Evolutionary conservation across 2,797 vertebrate species (phyloP), one percentile per base, ranked within the genome.

Genomic region (Pipistrellus pipistrellus): DNA sequence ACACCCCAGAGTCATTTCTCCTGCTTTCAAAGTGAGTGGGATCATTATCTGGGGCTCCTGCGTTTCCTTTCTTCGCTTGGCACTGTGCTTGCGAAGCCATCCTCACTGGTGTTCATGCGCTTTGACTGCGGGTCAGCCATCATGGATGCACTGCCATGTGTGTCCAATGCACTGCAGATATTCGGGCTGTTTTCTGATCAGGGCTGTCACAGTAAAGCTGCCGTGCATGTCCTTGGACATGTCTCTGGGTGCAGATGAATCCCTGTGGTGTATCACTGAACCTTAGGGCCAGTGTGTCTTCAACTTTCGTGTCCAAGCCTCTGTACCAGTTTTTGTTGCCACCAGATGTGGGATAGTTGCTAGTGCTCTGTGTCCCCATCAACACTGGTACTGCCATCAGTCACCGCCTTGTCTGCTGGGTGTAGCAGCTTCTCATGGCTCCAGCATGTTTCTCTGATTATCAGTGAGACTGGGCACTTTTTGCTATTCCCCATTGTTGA

Each of bases 171-270:
- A 1, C 9, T 4, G 17, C 10, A 20, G 23, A 1, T 30, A 1
- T 25, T 6, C 0, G 32, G 18, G 8, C 30, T 14, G 27, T 32
- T 20, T 35, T 30, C 27, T 41, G 4, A 23, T 23, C 21, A 2
- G 32, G 68, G 21, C 46, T 20, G 10, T 73, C 4, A 10, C 2
- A 6, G 6, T 4, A 0, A 8, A 7, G 6, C 38, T 27, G 21
- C n/a, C 1, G 0, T 30, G 2, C 7, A 2, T 9, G 1, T 44
- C 35, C 46, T 44, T 0, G 66, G 17, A 10, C 2, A 1, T 0
- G 8, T 38, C 38, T 55, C 55, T 32, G 18, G 55, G 66, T 25
- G 14, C 8, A 0, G 8, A 12, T 2, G 1, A 30, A 23, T 46
- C 25, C 6, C 41, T 17, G 9, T 13, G 46, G 23, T 10, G n/a